Evolutionary conservation across 2,888 invertebrate genomes (phyloP).

Genomic region (Aphidoletes aphidimyza): DNA sequence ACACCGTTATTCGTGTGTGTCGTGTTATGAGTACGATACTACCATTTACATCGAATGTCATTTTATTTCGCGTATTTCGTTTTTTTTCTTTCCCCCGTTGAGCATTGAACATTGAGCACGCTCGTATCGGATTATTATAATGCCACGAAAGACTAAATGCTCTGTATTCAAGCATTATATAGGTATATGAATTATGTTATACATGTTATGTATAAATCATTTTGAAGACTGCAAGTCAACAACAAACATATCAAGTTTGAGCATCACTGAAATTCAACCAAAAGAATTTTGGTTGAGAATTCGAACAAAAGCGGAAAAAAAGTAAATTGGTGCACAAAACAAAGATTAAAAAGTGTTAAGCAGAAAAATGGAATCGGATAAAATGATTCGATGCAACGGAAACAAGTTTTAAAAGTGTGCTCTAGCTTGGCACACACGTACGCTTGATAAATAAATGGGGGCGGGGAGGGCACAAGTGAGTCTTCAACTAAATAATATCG

Average conservation of each 20-base stretch:
- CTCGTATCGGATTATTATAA: too few relatives aligned
- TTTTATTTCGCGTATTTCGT: background rate
- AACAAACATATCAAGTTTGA: background rate
- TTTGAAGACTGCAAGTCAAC: background rate
- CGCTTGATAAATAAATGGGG: too few relatives aligned
- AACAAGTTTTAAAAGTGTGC: too few relatives aligned
- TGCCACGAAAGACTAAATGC: background rate
- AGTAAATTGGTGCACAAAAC: conserved; percentile 49
- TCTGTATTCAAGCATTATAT: too few relatives aligned
- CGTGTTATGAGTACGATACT: background rate
- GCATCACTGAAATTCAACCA: background rate
- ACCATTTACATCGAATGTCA: conserved; percentile 24
- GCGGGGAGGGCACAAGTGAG: too few relatives aligned
- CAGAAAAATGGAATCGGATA: background rate
- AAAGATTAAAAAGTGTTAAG: conserved; percentile 41
- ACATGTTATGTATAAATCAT: background rate
- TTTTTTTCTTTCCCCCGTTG: background rate
- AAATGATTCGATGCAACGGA: background rate
- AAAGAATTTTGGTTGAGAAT: background rate
- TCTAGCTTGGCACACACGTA: background rate
- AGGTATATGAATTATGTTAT: background rate
- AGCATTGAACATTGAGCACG: too few relatives aligned
- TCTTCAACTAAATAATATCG: background rate
- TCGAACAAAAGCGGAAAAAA: background rate
- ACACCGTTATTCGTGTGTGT: background rate